These are phyloP conservation scores for Apamea sordens DNA, from an alignment of 2,888 invertebrate species.

Conservation along the genomic window DNA sequence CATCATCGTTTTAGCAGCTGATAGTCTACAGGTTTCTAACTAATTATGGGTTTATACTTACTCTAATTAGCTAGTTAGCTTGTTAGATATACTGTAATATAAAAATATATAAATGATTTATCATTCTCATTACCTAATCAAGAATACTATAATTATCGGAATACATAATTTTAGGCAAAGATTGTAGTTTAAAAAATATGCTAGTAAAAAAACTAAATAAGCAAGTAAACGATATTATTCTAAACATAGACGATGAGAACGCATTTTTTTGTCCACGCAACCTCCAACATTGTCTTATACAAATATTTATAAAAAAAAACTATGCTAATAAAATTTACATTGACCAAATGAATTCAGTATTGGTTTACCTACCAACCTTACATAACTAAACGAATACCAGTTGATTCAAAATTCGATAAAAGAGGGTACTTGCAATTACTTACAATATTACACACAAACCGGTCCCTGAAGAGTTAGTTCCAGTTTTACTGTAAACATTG, in stretches of 20 bases:
- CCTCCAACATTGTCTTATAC: neutral
- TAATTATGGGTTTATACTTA: too few relatives aligned
- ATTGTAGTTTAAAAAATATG: neutral
- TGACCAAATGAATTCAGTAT: neutral
- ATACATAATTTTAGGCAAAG: neutral
- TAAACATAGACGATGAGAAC: neutral
- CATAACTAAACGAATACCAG: constrained; percentile 1
- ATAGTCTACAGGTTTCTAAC: too few relatives aligned
- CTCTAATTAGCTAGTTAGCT: too few relatives aligned
- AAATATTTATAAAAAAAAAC: neutral
- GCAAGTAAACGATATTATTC: neutral
- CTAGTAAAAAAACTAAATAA: neutral
- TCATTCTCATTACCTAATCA: neutral
- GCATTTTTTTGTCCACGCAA: constrained; percentile 1
- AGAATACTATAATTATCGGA: too few relatives aligned
- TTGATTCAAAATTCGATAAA: neutral
- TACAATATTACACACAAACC: neutral
- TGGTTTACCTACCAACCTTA: neutral
- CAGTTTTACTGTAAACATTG: constrained; percentile 19
- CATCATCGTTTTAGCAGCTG: too few relatives aligned
- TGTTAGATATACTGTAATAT: neutral
- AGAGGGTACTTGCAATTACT: neutral
- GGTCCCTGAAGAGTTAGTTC: constrained; percentile 22
- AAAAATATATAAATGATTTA: too few relatives aligned
- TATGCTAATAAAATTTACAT: neutral